Evolutionary conservation across 2,888 invertebrate genomes (phyloP).

Genomic region (Synergus laeviventris): DNA sequence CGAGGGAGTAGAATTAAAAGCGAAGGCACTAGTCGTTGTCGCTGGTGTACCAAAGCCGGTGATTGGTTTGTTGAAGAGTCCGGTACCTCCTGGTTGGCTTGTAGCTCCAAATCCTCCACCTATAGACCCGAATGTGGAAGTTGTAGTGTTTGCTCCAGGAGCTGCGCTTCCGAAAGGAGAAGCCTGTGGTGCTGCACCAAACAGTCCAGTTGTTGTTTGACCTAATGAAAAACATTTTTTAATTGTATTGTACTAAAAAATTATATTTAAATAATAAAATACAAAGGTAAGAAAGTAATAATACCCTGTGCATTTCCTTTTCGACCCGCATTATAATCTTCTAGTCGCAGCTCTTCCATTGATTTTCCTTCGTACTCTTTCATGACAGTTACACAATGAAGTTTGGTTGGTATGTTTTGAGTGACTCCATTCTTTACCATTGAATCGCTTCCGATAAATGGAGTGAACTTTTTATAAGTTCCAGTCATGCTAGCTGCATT

Average conservation of each 20-base stretch:
- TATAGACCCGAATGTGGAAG: conserved; percentile 78
- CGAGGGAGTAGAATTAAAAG: conserved; percentile 72
- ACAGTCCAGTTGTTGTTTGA: conserved; percentile 75
- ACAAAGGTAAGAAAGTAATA: conserved; percentile 23
- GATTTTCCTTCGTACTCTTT: conserved; percentile 98
- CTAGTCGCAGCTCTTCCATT: conserved; percentile 94
- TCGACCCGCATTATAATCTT: conserved; percentile 94
- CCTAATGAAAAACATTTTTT: conserved; percentile 50
- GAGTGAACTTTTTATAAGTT: conserved; percentile 90
- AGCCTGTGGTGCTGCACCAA: conserved; percentile 75
- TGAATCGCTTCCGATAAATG: conserved; percentile 92
- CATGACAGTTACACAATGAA: conserved; percentile 99
- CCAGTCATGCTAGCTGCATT: conserved; percentile 79
- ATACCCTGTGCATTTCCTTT: conserved; percentile 83
- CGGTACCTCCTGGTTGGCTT: conserved; percentile 78
- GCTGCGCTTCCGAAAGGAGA: conserved; percentile 77
- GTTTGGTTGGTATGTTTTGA: conserved; percentile 92
- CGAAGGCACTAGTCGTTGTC: conserved; percentile 76
- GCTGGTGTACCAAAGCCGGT: conserved; percentile 80
- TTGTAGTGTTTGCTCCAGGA: conserved; percentile 73
- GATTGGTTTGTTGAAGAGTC: conserved; percentile 83
- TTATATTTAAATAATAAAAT: conserved; percentile 1
- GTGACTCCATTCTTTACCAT: conserved; percentile 92
- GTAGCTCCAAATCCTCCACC: conserved; percentile 78
- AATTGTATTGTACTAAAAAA: background rate